Percentiles rank a stretch among this genome's conserved stretches.
Conservation (phyloP, 1,140 invertebrate species). For the Procambarus virginalis region DNA sequence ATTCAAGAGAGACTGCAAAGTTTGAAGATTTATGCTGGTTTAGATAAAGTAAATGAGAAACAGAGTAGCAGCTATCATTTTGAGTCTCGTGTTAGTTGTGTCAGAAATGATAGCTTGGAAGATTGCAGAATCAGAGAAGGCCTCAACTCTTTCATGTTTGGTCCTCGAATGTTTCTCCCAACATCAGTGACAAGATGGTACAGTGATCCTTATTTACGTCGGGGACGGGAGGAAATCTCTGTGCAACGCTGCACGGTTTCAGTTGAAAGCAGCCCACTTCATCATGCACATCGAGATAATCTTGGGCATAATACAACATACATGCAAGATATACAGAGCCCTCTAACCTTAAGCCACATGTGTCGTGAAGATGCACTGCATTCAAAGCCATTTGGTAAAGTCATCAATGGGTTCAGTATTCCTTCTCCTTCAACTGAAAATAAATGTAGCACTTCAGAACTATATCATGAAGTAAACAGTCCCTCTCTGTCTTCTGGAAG, state of each 20-base stretch:
- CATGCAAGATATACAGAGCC: slow-evolving; percentile 13
- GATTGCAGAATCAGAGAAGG: slow-evolving; percentile 19
- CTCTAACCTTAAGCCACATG: neutral
- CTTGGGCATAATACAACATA: slow-evolving; percentile 11
- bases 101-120: slow-evolving; percentile 35
- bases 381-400: slow-evolving; percentile 17
- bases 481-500: slow-evolving; percentile 9
- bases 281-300: neutral
- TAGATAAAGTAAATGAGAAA: slow-evolving; percentile 15
- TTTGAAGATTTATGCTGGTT: neutral
- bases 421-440: neutral
- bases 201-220: slow-evolving; percentile 39
- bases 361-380: slow-evolving; percentile 44
- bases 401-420: neutral
- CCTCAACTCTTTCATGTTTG: slow-evolving; percentile 1
- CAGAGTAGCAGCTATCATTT: neutral
- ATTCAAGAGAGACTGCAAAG: slow-evolving; percentile 16
- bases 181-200: slow-evolving; percentile 38
- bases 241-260: slow-evolving; percentile 3
- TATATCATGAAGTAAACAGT: neutral
- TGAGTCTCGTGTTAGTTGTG: slow-evolving; percentile 5
- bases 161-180: neutral
- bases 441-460: neutral
- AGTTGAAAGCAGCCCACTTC: slow-evolving; percentile 23
- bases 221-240: neutral